These are phyloP conservation scores for Formicarius rufipectus DNA, from an alignment of 2,113 vertebrate species.

Conservation along the genomic window DNA sequence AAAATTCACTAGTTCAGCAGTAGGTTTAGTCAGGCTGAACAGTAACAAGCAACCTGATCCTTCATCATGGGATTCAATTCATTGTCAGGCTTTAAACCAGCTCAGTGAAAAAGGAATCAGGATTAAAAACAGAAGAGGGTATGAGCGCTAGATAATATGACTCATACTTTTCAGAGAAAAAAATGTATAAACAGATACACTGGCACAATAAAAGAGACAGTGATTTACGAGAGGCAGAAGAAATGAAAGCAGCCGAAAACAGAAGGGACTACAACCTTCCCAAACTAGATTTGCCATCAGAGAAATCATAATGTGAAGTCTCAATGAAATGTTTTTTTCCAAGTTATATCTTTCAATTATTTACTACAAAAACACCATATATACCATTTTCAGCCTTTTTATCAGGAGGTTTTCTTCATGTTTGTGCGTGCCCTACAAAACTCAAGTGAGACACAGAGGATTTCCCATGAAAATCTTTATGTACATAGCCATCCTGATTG, in stretches of 20 bases:
- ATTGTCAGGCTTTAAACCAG: neutral
- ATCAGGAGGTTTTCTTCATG: constrained; percentile 26
- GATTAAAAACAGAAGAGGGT: neutral
- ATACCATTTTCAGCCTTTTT: constrained; percentile 27
- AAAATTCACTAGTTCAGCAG: neutral
- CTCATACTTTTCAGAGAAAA: neutral
- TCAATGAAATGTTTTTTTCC: neutral
- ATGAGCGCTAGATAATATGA: neutral
- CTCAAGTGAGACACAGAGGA: constrained; percentile 45
- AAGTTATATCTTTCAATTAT: neutral
- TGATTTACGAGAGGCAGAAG: neutral
- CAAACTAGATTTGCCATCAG: neutral
- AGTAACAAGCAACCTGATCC: neutral
- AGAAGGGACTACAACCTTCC: neutral
- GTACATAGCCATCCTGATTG: constrained; percentile 15
- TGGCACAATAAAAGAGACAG: neutral
- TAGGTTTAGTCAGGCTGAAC: neutral
- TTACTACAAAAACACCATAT: neutral
- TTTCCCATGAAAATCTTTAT: constrained; percentile 52
- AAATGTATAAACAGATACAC: neutral
- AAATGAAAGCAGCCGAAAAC: neutral
- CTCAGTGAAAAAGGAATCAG: neutral
- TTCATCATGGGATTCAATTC: neutral
- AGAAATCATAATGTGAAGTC: neutral
- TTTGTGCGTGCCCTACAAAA: constrained; percentile 24